Evolutionary conservation across 1,140 invertebrate species (phyloP).

Genomic region (Zaprionus gabonicus): DNA sequence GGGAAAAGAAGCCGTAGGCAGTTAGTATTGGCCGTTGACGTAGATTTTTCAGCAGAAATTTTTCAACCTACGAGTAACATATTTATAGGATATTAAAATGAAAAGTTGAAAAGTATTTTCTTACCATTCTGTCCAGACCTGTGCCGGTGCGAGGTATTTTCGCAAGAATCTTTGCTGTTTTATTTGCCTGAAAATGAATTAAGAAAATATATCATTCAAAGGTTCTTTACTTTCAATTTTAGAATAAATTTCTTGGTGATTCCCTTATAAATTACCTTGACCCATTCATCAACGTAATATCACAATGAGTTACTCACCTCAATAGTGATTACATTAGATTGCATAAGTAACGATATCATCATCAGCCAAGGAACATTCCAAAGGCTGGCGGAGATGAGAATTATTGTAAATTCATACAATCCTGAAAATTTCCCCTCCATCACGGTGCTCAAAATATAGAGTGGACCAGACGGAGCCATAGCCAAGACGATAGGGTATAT

Average conservation of each 20-base stretch:
- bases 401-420: neutral
- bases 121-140: slow-evolving; percentile 72
- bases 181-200: slow-evolving; percentile 68
- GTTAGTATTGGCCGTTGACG: slow-evolving; percentile 75
- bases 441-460: slow-evolving; percentile 59
- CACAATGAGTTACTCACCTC: slow-evolving; percentile 52
- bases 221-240: neutral
- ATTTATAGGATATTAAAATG: neutral
- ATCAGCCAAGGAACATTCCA: slow-evolving; percentile 61
- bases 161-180: slow-evolving; percentile 73
- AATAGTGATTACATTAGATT: slow-evolving; percentile 50
- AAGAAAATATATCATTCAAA: neutral
- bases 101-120: neutral
- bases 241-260: neutral
- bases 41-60: slow-evolving; percentile 75
- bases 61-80: slow-evolving; percentile 60
- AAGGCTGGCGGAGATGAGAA: slow-evolving; percentile 23
- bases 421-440: slow-evolving; percentile 54
- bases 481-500: slow-evolving; percentile 60
- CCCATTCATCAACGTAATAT: neutral
- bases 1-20: slow-evolving; percentile 75
- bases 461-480: slow-evolving; percentile 50
- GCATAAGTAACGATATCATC: slow-evolving; percentile 55
- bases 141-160: slow-evolving; percentile 70
- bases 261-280: neutral